Conservation (phyloP, 2,797 vertebrate species). For the Trematomus bernacchii region DNA sequence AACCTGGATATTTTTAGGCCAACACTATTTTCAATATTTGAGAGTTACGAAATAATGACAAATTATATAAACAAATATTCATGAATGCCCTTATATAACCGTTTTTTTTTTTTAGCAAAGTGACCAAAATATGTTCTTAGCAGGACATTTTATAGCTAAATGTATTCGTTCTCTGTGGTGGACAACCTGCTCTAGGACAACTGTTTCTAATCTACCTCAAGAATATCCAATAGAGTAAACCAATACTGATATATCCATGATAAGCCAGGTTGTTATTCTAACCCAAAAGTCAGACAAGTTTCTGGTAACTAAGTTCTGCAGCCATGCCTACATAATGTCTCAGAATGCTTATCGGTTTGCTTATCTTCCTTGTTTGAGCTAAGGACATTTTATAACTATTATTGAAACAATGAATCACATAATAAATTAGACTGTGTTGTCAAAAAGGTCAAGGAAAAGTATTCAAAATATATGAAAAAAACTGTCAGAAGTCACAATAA, state of each 20-base stretch:
- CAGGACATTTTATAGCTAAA: background rate
- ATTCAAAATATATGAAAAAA: conserved; percentile 1
- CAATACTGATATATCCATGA: background rate
- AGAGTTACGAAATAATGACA: background rate
- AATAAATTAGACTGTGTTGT: background rate
- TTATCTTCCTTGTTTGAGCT: background rate
- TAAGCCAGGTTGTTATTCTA: background rate
- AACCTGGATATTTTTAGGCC: too few relatives aligned
- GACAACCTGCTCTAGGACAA: background rate
- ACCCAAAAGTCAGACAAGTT: background rate
- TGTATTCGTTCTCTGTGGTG: background rate
- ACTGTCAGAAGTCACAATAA: background rate
- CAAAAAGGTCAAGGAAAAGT: background rate
- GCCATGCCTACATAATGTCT: background rate
- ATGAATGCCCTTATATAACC: background rate
- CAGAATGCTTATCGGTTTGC: background rate
- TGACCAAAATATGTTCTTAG: background rate
- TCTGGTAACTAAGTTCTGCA: background rate
- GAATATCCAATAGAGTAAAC: background rate
- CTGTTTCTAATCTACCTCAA: background rate
- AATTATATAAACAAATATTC: background rate
- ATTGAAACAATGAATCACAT: background rate
- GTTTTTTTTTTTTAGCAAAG: background rate
- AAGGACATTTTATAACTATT: conserved; percentile 2
- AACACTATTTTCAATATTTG: background rate